Conservation (phyloP, 2,113 vertebrate genomes). For the Macquaria ambigua region DNA sequence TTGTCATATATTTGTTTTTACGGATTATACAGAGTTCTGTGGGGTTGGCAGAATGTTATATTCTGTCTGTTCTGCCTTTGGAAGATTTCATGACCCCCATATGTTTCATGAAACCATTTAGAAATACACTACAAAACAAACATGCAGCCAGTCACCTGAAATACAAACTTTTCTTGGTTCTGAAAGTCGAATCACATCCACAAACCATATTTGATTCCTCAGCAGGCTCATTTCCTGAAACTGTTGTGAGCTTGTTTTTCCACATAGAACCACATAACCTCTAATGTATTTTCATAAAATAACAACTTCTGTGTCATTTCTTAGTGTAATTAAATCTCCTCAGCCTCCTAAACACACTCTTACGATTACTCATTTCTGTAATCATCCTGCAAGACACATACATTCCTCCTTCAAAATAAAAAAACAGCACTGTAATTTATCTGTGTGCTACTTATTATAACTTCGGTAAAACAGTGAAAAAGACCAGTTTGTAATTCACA, state of each 20-base stretch:
- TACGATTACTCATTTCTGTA: not conserved
- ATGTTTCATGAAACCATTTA: too few species aligned
- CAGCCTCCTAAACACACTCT: not conserved
- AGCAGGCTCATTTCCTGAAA: not conserved
- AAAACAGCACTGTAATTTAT: not conserved
- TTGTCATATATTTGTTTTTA: not conserved
- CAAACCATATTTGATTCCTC: not conserved
- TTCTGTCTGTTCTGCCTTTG: too few species aligned
- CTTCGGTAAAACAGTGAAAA: slow-evolving; percentile 26
- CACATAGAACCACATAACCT: not conserved
- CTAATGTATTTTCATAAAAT: not conserved
- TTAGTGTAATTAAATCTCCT: slow-evolving; percentile 19
- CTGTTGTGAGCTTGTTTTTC: not conserved
- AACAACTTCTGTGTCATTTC: not conserved
- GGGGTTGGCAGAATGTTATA: too few species aligned
- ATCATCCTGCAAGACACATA: not conserved
- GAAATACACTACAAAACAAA: not conserved
- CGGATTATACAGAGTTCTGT: not conserved
- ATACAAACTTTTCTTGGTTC: not conserved
- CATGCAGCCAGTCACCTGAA: too few species aligned
- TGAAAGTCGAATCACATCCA: not conserved
- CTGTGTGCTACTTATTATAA: slow-evolving; percentile 2
- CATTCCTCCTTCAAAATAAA: not conserved
- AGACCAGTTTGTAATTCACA: slow-evolving; percentile 24
- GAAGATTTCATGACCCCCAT: not conserved